Evolutionary conservation across 2,888 invertebrate species (phyloP), one percentile per base, ranked within the genome.

Genomic region (Drosophila gaucha): DNA sequence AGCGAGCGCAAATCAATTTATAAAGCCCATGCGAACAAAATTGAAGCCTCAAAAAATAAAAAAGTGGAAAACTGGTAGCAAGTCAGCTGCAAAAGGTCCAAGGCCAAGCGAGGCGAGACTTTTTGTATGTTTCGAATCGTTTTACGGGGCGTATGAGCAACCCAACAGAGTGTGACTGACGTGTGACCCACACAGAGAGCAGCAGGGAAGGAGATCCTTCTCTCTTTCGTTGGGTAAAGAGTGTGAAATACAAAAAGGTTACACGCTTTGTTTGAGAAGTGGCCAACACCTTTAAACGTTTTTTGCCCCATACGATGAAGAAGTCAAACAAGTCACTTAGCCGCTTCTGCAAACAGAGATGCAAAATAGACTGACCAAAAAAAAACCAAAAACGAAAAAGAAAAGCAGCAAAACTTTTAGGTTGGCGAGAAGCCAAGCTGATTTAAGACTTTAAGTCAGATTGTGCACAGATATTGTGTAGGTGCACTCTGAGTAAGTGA

Each of bases 301-400:
- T n/a, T 66, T 65, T 58, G 46, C 31, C 67, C 67, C 71, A 69
- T 66, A 74, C 66, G 71, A 78, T 84, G 84, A 67, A 83, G 55
- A 83, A 82, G 84, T 82, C 86, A 83, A 86, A 80, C 84, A 80
- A 84, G 71, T 84, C 84, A 86, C 80, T 80, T 86, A 83, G 80
- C 44, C 52, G 10, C 62, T 26, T 44, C 24, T 35, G 18, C 67
- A 46, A 28, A 38, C 16, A 50, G 52, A 56, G 65, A 86, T 83
- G 84, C 84, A 80, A 86, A 77, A 74, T 55, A 50, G 43, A 50
- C 58, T 44, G 46, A 9, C 14, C 39, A 10, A 31, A 46, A 59
- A 38, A 8, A 16, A n/a, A 20, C 20, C 6, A 38, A 20, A 31
- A n/a, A 20, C 20, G 10, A 38, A 20, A 31, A 20, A 4, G 31